Conservation (phyloP, 2,888 invertebrate species). For the Mamestra brassicae region DNA sequence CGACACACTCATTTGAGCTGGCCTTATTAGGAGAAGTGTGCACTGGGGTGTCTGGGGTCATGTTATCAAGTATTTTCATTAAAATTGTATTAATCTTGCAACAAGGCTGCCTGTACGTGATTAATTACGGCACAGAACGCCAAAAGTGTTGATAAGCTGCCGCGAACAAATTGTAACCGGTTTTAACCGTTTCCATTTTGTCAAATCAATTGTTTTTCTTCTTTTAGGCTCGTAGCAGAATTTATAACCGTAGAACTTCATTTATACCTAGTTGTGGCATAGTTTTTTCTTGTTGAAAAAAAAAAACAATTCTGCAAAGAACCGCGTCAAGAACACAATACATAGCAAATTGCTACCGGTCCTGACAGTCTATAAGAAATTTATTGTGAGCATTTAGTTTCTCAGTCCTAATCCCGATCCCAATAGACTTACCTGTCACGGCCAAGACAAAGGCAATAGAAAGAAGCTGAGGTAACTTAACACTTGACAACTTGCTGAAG, state of each 20-base stretch:
- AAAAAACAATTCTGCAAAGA: too few species aligned
- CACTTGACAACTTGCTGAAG: too few species aligned
- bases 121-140: background rate
- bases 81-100: background rate
- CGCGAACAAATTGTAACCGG: background rate
- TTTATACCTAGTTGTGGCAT: background rate
- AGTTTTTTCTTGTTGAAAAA: background rate
- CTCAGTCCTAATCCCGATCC: background rate
- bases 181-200: background rate
- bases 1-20: conserved; percentile 70
- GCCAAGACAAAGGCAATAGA: too few species aligned
- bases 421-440: too few species aligned
- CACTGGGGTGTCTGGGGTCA: conserved; percentile 67
- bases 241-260: background rate
- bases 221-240: background rate
- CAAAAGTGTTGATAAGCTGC: background rate
- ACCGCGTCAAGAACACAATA: too few species aligned
- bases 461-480: too few species aligned
- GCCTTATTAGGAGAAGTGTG: conserved; percentile 70
- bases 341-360: too few species aligned
- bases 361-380: background rate
- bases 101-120: background rate
- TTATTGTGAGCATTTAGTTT: background rate
- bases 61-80: conserved; percentile 8
- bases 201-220: background rate